phyloP scores from a whole-genome alignment of 2,113 vertebrate genomes.

The Aviceda subcristata region DNA sequence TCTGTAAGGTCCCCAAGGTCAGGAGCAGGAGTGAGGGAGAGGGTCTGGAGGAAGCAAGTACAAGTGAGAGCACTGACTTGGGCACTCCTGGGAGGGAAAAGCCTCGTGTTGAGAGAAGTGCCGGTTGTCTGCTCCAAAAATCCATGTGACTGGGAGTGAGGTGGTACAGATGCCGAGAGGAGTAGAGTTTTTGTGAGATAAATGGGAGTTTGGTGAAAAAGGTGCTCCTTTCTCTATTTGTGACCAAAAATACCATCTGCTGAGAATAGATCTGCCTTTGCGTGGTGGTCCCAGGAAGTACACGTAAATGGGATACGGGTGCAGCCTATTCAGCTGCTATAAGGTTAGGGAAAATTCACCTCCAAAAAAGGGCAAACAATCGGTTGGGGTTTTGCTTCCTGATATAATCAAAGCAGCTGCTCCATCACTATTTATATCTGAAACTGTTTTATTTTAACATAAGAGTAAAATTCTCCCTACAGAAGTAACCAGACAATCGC shows the following conservation, averaged over 20 bases:
- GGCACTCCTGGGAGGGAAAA: background rate
- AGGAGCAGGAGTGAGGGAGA: background rate
- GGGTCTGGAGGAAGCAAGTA: background rate
- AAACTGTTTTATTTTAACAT: background rate
- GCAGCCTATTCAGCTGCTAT: background rate
- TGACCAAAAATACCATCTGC: background rate
- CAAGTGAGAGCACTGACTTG: background rate
- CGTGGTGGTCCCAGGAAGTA: background rate
- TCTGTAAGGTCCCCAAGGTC: background rate
- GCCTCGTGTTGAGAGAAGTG: background rate
- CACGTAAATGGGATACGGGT: background rate
- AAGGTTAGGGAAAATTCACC: background rate
- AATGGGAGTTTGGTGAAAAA: background rate
- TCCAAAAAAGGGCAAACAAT: background rate
- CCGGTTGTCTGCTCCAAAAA: background rate
- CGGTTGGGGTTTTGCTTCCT: background rate
- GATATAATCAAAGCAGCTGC: background rate
- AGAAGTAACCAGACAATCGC: background rate
- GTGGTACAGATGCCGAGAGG: background rate
- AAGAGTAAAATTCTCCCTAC: background rate
- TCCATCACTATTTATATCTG: background rate
- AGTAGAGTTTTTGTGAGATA: background rate
- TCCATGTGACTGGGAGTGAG: background rate
- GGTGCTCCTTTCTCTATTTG: background rate
- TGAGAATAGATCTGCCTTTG: background rate